Evolutionary conservation across 2,797 vertebrate genomes (phyloP).

Genomic region (Mus spretus): DNA sequence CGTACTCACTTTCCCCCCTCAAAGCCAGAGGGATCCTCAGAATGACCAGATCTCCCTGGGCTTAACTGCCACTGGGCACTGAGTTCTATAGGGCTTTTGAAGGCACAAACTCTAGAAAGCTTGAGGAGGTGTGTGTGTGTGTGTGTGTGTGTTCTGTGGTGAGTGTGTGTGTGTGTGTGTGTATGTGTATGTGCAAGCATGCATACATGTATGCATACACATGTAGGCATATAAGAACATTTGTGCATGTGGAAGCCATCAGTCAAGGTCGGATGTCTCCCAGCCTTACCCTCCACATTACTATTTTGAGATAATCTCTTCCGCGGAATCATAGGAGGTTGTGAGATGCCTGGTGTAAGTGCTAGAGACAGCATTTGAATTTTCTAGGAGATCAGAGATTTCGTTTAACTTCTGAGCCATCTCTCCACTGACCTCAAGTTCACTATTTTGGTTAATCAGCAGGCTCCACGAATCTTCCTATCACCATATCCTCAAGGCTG

Average conservation of each 20-base stretch:
- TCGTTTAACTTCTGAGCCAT: neutral
- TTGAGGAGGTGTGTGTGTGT: neutral
- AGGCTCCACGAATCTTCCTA: neutral
- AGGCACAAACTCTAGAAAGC: neutral
- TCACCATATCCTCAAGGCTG: neutral
- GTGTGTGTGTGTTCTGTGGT: neutral
- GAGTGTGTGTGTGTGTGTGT: neutral
- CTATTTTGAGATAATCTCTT: neutral
- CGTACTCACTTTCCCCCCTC: neutral
- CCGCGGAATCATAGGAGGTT: neutral
- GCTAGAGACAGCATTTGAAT: neutral
- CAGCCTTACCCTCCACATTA: neutral
- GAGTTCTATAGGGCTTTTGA: neutral
- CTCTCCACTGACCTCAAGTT: neutral
- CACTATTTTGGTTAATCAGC: neutral
- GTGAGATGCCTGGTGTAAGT: neutral
- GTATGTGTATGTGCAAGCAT: neutral
- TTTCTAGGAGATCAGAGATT: neutral
- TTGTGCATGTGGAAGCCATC: neutral
- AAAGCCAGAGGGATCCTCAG: neutral
- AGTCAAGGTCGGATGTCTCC: neutral
- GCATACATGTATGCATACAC: too few species aligned
- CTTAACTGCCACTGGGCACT: neutral
- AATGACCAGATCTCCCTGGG: neutral
- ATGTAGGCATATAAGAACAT: neutral